Evolutionary conservation across 2,888 invertebrate genomes (phyloP).

Genomic region (Rhamnusium bicolor): DNA sequence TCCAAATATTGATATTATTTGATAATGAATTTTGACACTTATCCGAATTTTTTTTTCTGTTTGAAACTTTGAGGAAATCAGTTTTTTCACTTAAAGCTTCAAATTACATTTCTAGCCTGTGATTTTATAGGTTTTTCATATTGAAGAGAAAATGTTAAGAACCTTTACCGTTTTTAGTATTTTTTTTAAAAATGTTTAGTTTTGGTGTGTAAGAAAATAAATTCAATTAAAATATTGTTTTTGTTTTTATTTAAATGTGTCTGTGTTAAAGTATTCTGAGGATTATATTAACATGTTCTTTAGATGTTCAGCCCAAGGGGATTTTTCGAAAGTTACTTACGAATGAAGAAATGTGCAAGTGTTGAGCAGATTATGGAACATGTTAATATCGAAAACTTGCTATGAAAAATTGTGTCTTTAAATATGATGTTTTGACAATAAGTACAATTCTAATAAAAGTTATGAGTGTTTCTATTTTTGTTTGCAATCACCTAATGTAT

Average conservation of each 20-base stretch:
- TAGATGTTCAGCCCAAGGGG: background rate
- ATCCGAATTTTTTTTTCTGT: conserved; percentile 23
- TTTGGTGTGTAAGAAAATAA: conserved; percentile 59
- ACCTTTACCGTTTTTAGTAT: conserved; percentile 50
- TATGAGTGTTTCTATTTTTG: conserved; percentile 45
- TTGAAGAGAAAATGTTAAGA: conserved; percentile 16
- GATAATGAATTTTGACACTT: conserved; percentile 13
- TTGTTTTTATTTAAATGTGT: conserved; percentile 51
- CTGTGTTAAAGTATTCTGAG: background rate
- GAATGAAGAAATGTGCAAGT: no score
- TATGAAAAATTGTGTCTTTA: conserved; percentile 54
- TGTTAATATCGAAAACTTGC: conserved; percentile 25
- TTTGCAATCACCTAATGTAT: conserved; percentile 23
- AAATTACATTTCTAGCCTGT: conserved; percentile 51
- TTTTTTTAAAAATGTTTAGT: conserved; percentile 54
- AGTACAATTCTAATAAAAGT: conserved; percentile 60
- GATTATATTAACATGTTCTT: conserved; percentile 33
- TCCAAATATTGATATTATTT: conserved; percentile 25
- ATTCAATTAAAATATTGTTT: conserved; percentile 55
- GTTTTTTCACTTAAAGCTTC: background rate
- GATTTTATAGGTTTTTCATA: conserved; percentile 52
- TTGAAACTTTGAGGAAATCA: conserved; percentile 3
- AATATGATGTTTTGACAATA: conserved; percentile 62
- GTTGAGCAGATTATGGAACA: conserved; percentile 17
- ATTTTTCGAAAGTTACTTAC: no score